Evolutionary conservation across 2,113 vertebrate species (phyloP), one percentile per base, ranked within the genome.

Genomic region (Beaufortia kweichowensis): DNA sequence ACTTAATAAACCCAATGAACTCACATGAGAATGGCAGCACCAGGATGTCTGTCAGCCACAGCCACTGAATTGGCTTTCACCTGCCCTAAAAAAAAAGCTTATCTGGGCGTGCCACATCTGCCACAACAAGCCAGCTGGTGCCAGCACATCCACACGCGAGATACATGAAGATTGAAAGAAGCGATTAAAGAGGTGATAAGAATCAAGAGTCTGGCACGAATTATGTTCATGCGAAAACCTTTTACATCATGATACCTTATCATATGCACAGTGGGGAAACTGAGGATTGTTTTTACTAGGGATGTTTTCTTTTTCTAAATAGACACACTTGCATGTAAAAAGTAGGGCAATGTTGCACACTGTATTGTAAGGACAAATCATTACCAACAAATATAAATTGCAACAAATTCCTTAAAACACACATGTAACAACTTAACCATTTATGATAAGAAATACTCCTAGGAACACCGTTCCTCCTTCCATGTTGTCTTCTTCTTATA

Each of bases 1-100:
- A 69, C 71, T 70, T 29, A 35, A 24, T 80, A 64, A 78, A 81
- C 72, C 53, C 72, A 68, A 1, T 78, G 82, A 80, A 65, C 59
- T 28, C 8, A 70, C 77, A 59, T 68, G 43, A 39, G 41, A 53
- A 65, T 7, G 35, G 55, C 55, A 69, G 29, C 50, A 61, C 43
- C 53, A n/a, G 56, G 41, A 3, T 28, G 8, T 35, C 35, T 76
- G 17, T 75, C 26, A 46, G 28, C 46, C 26, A 41, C 19, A 55
- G 31, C 8, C 55, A 19, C 35, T 50, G 15, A 14, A 43, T 21
- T 39, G 33, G 55, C 15, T 79, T 68, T 69, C 17, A 35, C 62
- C 31, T 77, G 26, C 6, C n/a, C 23, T 14, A 1, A 41, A 35
- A 61, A 35, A 60, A 43, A 60, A 31, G 23, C 63, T 64, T 66